Evolutionary conservation across 1,140 invertebrate genomes (phyloP), one percentile per base, ranked within the genome.

Genomic region (Cydia amplana): DNA sequence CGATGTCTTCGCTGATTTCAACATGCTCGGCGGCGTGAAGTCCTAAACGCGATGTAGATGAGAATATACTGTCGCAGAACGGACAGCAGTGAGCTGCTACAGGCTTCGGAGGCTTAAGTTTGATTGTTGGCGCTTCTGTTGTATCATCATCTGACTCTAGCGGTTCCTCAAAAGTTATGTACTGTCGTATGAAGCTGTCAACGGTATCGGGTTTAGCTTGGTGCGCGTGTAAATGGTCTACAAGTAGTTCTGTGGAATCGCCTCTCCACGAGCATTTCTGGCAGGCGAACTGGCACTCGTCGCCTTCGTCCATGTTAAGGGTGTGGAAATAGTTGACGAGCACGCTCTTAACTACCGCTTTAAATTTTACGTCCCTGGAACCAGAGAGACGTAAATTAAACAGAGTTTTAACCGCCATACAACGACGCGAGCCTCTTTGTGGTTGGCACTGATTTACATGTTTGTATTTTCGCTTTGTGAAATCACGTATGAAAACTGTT

Each of bases 51-150:
- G 82, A 85, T 3, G 80, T 72, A 0, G 89, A 86, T 0, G 91
- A 89, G 72, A 91, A 91, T 12, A 84, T 75, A 49, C 80, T 86
- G 14, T 84, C 75, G 55, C 91, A 93, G 75, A 83, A 89, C 3
- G 89, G 87, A 73, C 91, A 93, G 73, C 72, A 80, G 46, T 82
- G 79, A 36, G 78, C 78, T 9, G 81, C 80, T 40, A 83, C 49
- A 0, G 23, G 14, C 36, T 65, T 65, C n/a, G 10, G 73, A 51
- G 49, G n/a, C 74, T 78, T 60, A 74, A 40, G 18, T 75, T 51
- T 14, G 49, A 63, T 28, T 32, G 23, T 36, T 20, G 75, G 74
- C 0, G 20, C 72, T 6, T 28, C 74, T 10, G 81, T 78, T 36
- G 23, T 73, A 32, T 90, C 83, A 25, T 79, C 79, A 1, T 84